A percentile compares a stretch with the other conserved stretches of the same genome.
phyloP scores from a whole-genome alignment of 2,888 invertebrate species.

The Opisthograptis luteolata region DNA sequence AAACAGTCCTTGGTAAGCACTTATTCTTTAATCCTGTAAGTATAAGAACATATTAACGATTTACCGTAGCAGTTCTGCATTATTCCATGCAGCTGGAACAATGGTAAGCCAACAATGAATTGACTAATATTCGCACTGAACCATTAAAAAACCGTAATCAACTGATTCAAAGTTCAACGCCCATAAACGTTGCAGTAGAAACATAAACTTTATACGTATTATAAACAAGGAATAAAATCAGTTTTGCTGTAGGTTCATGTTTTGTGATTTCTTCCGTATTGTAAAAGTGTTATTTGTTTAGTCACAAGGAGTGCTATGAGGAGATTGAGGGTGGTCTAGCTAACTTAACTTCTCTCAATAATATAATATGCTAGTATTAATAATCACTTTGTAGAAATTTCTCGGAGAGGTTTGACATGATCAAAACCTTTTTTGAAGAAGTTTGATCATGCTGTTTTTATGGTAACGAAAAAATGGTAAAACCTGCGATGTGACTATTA shows the following conservation, averaged over 20 bases:
- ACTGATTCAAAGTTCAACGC: constrained; percentile 76
- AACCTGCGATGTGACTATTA: too few species aligned
- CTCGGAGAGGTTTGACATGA: too few species aligned
- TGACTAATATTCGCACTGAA: constrained; percentile 66
- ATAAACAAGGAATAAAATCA: constrained; percentile 77
- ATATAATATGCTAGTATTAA: too few species aligned
- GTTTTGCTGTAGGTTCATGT: constrained; percentile 76
- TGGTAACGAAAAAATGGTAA: too few species aligned
- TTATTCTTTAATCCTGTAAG: constrained; percentile 13
- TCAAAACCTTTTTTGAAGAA: too few species aligned
- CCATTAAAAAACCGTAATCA: constrained; percentile 80
- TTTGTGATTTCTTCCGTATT: constrained; percentile 63
- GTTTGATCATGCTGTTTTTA: too few species aligned
- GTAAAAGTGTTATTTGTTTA: constrained; percentile 37
- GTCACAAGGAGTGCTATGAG: constrained; percentile 43
- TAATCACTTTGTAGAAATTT: too few species aligned
- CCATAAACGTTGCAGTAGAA: constrained; percentile 61
- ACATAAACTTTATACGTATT: constrained; percentile 73
- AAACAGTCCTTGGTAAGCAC: neutral
- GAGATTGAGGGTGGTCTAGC: too few species aligned
- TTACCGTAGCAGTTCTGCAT: constrained; percentile 32
- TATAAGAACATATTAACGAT: constrained; percentile 31
- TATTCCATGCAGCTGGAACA: constrained; percentile 39
- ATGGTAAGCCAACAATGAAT: constrained; percentile 60
- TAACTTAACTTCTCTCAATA: too few species aligned